A percentile compares a stretch with the other conserved stretches of the same genome.
Evolutionary conservation across 1,140 invertebrate genomes (phyloP).

Genomic region (Drosophila pseudoobscura): DNA sequence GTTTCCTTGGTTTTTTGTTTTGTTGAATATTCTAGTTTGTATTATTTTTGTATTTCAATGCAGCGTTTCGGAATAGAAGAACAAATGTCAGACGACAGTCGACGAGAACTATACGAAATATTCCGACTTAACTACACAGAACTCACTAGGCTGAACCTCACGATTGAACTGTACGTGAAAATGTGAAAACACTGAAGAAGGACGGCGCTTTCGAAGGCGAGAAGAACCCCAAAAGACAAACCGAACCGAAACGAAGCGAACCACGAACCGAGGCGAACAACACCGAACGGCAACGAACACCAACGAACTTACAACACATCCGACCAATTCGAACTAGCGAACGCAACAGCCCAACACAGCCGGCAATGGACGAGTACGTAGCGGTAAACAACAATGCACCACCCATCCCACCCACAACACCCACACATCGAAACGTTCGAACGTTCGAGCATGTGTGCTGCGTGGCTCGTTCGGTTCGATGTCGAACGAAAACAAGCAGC

Average conservation of each 20-base stretch:
- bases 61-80: conserved; percentile 69
- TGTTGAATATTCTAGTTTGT: conserved; percentile 45
- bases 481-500: conserved; percentile 60
- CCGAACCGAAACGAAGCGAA: neutral
- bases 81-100: conserved; percentile 82
- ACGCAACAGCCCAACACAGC: conserved; percentile 64
- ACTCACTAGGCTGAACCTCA: conserved; percentile 67
- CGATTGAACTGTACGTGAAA: conserved; percentile 8
- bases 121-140: conserved; percentile 83
- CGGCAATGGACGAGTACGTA: conserved; percentile 64
- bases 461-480: conserved; percentile 19
- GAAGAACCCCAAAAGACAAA: conserved; percentile 57
- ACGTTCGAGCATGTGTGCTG: conserved; percentile 62
- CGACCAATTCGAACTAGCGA: conserved; percentile 75
- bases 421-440: neutral
- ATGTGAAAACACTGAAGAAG: conserved; percentile 65
- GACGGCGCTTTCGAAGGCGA: conserved; percentile 73
- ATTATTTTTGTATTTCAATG: conserved; percentile 50
- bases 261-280: conserved; percentile 25
- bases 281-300: conserved; percentile 42
- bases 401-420: no score
- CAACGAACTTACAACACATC: conserved; percentile 64
- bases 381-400: conserved; percentile 68
- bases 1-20: conserved; percentile 21
- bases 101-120: conserved; percentile 83